Percentiles rank a stretch among this genome's conserved stretches.
Evolutionary conservation across 2,113 vertebrate species (phyloP).

Genomic region (Percopsis transmontana): DNA sequence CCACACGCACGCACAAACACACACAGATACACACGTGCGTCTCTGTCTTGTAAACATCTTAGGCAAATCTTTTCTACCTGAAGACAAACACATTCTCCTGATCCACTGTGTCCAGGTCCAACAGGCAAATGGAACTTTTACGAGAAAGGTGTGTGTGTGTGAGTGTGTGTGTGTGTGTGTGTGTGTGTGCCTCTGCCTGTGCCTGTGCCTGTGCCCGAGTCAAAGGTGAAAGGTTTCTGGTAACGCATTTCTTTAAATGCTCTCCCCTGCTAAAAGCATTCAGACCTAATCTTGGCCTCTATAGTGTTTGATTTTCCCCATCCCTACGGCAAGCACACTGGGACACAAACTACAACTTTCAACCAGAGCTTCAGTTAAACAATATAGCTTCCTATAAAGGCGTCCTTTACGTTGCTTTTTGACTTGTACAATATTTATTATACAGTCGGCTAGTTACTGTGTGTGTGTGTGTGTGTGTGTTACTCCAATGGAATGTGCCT

Average conservation of each 20-base stretch:
- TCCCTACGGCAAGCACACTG: background rate
- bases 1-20: background rate
- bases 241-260: conserved; percentile 18
- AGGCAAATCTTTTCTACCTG: conserved; percentile 66
- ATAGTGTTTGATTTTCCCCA: background rate
- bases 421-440: background rate
- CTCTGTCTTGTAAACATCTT: conserved; percentile 71
- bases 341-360: background rate
- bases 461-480: conserved; percentile 9
- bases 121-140: conserved; percentile 72
- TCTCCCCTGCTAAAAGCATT: conserved; percentile 18
- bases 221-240: conserved; percentile 44
- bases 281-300: conserved; percentile 3
- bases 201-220: conserved; percentile 6
- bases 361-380: background rate
- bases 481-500: conserved; percentile 64
- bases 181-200: conserved; percentile 16
- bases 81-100: conserved; percentile 65
- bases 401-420: background rate
- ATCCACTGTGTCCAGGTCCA: conserved; percentile 29
- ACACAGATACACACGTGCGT: conserved; percentile 23
- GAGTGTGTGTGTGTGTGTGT: conserved; percentile 14
- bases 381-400: background rate
- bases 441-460: background rate
- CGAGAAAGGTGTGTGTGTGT: conserved; percentile 37